These are phyloP conservation scores for Ranitomeya variabilis DNA, from an alignment of 2,113 vertebrate genomes.

Conservation along the genomic window DNA sequence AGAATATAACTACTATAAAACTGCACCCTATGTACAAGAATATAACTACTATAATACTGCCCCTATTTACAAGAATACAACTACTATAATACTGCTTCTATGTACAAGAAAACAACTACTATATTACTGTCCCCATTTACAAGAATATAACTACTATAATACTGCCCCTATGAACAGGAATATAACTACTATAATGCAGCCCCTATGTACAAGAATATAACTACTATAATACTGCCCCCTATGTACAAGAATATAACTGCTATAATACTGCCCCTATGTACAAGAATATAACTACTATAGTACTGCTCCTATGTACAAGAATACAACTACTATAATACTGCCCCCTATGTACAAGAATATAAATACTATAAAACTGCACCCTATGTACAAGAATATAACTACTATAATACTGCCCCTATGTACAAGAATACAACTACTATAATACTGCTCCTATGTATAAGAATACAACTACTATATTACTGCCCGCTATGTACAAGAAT, in stretches of 20 bases:
- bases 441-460: neutral
- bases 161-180: neutral
- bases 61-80: neutral
- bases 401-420: neutral
- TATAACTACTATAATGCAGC: too few species aligned
- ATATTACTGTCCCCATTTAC: neutral
- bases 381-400: slow-evolving; percentile 14
- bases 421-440: neutral
- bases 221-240: too few species aligned
- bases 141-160: neutral
- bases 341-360: neutral
- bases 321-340: neutral
- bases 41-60: slow-evolving; percentile 7
- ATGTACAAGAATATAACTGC: neutral
- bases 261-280: neutral
- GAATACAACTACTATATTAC: slow-evolving; percentile 11
- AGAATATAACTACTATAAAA: slow-evolving; percentile 7
- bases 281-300: neutral
- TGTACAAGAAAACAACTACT: neutral
- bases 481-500: too few species aligned
- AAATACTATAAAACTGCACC: slow-evolving; percentile 3
- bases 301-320: neutral
- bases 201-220: too few species aligned
- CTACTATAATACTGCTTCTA: slow-evolving; percentile 2
- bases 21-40: neutral